Evolutionary conservation across 2,888 invertebrate species (phyloP), one percentile per base, ranked within the genome.

Genomic region (Sarcophaga subvicina): DNA sequence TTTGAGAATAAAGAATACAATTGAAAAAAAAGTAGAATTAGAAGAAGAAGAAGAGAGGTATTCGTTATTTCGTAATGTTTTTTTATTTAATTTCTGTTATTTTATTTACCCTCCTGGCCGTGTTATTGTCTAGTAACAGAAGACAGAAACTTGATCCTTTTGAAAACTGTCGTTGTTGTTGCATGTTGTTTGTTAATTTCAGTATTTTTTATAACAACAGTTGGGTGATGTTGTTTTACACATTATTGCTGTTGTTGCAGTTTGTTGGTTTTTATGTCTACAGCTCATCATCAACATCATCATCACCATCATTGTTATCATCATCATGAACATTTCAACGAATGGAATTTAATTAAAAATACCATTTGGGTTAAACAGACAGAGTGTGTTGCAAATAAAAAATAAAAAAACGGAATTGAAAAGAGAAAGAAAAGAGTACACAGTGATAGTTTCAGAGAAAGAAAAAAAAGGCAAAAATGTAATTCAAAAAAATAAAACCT

Each of bases 311-410:
- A 83, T 14, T 22, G 27, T 27, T 27, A 70, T 69, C 69, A 70
- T 78, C 72, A 79, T 75, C 69, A 69, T 80, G 75, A 82, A 81
- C 66, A 86, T 79, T 77, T 73, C 82, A 77, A 62, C 73, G 80
- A 86, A 86, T 83, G 80, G 79, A 88, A 88, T 88, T 88, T 88
- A 88, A 88, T 88, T 88, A 88, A 86, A 86, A 84, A 88, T 82
- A 84, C 73, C 86, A 82, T 83, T 73, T 78, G 77, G 88, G 81
- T 84, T 85, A 88, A 73, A 81, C 83, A 69, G 75, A 77, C 76
- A 67, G 62, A 37, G 20, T 66, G 45, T 45, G 27, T 59, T 59
- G 17, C 59, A 3, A 49, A 14, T 3, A 45, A 22, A 64, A 20
- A 71, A 14, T 27, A 54, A 54, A 54, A 62, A 25, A 54, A n/a